A percentile compares a stretch with the other conserved stretches of the same genome.
phyloP scores from a whole-genome alignment of 2,797 vertebrate genomes.

The Rhinophrynus dorsalis region DNA sequence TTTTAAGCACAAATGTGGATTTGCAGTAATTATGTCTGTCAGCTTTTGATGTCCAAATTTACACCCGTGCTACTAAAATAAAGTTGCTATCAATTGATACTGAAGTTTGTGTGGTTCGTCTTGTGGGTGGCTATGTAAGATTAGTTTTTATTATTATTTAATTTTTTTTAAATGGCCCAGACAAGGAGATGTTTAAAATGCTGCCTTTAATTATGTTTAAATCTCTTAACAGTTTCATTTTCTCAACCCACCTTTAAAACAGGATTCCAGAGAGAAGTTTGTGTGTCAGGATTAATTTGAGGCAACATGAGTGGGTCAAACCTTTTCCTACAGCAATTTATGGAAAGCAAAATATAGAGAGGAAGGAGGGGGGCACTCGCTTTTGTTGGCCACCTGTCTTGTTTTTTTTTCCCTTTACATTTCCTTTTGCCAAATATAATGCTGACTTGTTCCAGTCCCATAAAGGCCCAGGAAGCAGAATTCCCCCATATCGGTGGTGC shows the following conservation, averaged over 20 bases:
- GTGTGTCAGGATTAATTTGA: conserved; percentile 46
- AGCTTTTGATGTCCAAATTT: conserved; percentile 9
- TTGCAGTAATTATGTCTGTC: conserved; percentile 21
- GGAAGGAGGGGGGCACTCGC: conserved; percentile 2
- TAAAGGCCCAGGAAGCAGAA: too few relatives aligned
- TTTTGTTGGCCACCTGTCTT: conserved; percentile 39
- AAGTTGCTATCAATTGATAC: conserved; percentile 2
- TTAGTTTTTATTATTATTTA: conserved; percentile 11
- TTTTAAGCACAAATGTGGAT: conserved; percentile 23
- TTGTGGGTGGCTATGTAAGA: neutral
- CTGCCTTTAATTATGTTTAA: conserved; percentile 44
- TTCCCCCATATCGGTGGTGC: too few relatives aligned
- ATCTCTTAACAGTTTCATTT: conserved; percentile 42
- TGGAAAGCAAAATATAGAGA: conserved; percentile 47
- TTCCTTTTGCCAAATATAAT: conserved; percentile 20
- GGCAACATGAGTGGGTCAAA: conserved; percentile 42
- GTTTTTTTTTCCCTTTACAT: conserved; percentile 1
- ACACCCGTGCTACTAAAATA: neutral
- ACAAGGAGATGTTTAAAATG: conserved; percentile 40
- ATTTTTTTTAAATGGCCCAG: conserved; percentile 28
- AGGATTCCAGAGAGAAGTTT: conserved; percentile 42
- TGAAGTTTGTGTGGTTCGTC: neutral
- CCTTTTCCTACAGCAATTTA: conserved; percentile 44
- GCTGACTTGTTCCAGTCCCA: neutral
- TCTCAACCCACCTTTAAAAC: conserved; percentile 12